Percentiles rank a stretch among this genome's conserved stretches.
These are phyloP conservation scores for Fulica atra DNA, from an alignment of 2,113 vertebrate species.

Conservation along the genomic window DNA sequence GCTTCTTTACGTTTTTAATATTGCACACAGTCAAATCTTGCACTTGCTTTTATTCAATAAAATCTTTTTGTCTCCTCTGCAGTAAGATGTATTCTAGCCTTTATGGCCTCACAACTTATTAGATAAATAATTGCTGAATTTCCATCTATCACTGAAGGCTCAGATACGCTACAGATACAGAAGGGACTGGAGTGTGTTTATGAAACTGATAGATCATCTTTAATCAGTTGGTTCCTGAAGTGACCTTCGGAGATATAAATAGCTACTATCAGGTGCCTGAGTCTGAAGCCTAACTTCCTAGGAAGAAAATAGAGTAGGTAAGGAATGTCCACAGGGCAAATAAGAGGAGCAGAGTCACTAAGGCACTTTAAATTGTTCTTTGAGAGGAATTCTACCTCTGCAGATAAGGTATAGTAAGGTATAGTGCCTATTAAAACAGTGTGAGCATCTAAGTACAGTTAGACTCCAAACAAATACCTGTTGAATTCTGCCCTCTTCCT, in stretches of 20 bases:
- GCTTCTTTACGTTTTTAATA: constrained; percentile 43
- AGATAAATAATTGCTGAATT: constrained; percentile 51
- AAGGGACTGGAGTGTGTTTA: background rate
- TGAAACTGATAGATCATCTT: constrained; percentile 54
- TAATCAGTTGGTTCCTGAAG: background rate
- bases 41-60: constrained; percentile 26
- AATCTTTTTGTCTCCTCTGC: constrained; percentile 12
- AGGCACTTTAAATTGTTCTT: background rate
- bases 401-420: background rate
- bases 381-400: background rate
- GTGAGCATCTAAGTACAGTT: background rate
- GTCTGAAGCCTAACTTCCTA: background rate
- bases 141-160: background rate
- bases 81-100: constrained; percentile 14
- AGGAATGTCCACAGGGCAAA: background rate
- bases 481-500: background rate
- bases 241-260: constrained; percentile 31
- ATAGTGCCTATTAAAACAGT: background rate
- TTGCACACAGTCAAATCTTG: constrained; percentile 18
- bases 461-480: background rate
- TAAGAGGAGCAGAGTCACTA: background rate
- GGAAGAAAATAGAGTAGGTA: background rate
- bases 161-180: background rate
- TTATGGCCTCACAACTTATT: constrained; percentile 22
- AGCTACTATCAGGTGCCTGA: background rate